Conservation (phyloP, 1,140 invertebrate genomes). For the Cepaea nemoralis region DNA sequence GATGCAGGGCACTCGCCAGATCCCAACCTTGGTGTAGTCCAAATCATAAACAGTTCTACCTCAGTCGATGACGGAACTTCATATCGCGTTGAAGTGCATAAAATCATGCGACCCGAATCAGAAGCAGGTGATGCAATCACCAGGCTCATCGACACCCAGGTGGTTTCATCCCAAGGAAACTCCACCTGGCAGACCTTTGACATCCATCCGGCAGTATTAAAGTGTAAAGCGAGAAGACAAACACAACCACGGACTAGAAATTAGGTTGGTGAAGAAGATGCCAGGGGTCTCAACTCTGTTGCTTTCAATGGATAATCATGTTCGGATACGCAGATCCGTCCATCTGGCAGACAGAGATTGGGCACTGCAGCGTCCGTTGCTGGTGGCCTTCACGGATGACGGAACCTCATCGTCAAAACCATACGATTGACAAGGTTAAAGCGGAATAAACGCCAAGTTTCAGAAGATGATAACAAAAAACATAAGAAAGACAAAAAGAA, state of each 20-base stretch:
- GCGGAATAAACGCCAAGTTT: constrained; percentile 50
- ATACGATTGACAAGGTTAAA: constrained; percentile 43
- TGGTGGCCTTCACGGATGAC: constrained; percentile 91
- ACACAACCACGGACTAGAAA: constrained; percentile 86
- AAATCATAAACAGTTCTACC: no score
- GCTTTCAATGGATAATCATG: constrained; percentile 68
- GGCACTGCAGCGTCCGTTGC: constrained; percentile 73
- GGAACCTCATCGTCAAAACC: no score
- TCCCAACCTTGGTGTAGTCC: constrained; percentile 42
- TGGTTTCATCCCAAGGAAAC: constrained; percentile 62
- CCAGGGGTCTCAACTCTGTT: no score
- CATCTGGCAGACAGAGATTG: constrained; percentile 60
- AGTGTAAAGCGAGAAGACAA: constrained; percentile 81
- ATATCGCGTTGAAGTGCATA: constrained; percentile 85
- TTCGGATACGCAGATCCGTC: constrained; percentile 80
- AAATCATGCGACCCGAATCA: constrained; percentile 83
- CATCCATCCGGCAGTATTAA: constrained; percentile 85
- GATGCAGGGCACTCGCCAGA: constrained; percentile 23
- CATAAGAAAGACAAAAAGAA: constrained; percentile 54
- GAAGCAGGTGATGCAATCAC: constrained; percentile 79
- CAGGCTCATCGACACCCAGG: constrained; percentile 84
- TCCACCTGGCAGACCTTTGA: constrained; percentile 81
- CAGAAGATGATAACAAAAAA: no score
- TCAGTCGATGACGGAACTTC: constrained; percentile 10
- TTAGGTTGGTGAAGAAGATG: constrained; percentile 77